phyloP scores from a whole-genome alignment of 1,140 invertebrate genomes.

The Drosophila nigrodunni region DNA sequence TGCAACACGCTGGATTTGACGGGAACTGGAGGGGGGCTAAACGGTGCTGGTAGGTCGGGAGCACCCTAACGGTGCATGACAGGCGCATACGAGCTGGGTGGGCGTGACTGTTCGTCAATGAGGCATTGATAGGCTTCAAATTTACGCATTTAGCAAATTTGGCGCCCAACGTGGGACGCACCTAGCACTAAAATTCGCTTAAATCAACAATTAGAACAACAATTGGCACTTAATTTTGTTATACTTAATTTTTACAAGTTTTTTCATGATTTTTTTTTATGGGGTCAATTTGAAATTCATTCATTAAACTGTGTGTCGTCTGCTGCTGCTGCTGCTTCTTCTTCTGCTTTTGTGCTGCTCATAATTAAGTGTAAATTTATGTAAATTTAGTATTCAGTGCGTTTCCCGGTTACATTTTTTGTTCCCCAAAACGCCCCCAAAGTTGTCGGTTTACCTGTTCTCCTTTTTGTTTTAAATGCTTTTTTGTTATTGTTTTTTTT shows the following conservation, averaged over 20 bases:
- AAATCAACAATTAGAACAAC: slow-evolving; percentile 3
- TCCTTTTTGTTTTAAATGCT: slow-evolving; percentile 1
- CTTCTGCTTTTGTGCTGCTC: slow-evolving; percentile 29
- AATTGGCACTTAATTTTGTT: too few species aligned
- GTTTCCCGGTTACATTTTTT: background rate
- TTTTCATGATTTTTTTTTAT: background rate
- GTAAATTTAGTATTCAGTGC: slow-evolving; percentile 53
- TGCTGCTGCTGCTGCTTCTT: background rate
- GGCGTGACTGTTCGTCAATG: slow-evolving; percentile 25
- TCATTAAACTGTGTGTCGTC: slow-evolving; percentile 29
- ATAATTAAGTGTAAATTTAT: slow-evolving; percentile 81
- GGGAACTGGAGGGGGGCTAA: background rate
- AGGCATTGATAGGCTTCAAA: background rate
- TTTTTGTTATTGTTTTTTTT: background rate
- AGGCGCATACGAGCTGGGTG: slow-evolving; percentile 6
- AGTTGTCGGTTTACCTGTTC: slow-evolving; percentile 24
- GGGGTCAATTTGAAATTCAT: slow-evolving; percentile 26
- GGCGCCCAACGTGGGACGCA: slow-evolving; percentile 30
- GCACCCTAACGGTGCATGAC: slow-evolving; percentile 17
- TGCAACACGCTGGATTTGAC: background rate
- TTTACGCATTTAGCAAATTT: background rate
- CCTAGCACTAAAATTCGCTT: background rate
- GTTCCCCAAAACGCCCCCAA: slow-evolving; percentile 9
- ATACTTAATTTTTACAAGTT: too few species aligned
- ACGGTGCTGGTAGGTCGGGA: background rate